These are phyloP conservation scores for Drosophila ercepeae DNA, from an alignment of 1,140 invertebrate genomes.

Conservation along the genomic window DNA sequence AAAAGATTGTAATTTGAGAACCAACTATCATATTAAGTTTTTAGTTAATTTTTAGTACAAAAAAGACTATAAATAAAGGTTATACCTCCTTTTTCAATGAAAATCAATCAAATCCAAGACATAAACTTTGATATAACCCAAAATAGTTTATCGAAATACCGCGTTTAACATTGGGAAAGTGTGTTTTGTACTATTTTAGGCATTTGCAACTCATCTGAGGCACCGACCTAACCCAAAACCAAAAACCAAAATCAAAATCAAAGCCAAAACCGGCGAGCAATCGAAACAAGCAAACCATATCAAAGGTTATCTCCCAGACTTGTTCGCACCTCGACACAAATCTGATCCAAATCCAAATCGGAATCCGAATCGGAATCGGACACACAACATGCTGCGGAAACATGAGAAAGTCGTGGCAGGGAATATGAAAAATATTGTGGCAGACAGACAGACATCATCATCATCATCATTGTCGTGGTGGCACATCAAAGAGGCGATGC, in stretches of 20 bases:
- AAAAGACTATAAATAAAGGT: too few relatives aligned
- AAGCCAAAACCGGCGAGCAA: too few relatives aligned
- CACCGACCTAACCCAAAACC: conserved; percentile 3
- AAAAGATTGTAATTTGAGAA: too few relatives aligned
- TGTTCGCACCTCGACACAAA: conserved; percentile 2
- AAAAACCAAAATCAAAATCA: not conserved
- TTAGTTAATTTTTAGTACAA: too few relatives aligned
- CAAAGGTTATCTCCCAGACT: conserved; percentile 1
- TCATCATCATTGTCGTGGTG: not conserved
- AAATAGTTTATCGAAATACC: too few relatives aligned
- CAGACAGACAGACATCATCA: conserved; percentile 34
- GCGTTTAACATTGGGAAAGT: too few relatives aligned
- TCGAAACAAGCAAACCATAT: not conserved
- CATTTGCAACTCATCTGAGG: not conserved
- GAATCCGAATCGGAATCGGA: conserved; percentile 22
- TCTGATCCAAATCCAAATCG: conserved; percentile 18
- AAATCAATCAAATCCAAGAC: too few relatives aligned
- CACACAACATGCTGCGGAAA: conserved; percentile 32
- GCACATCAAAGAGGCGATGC: conserved; percentile 43
- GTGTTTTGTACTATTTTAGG: not conserved
- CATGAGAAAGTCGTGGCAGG: conserved; percentile 25
- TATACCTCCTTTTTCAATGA: too few relatives aligned
- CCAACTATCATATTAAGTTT: too few relatives aligned
- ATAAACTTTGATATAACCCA: too few relatives aligned
- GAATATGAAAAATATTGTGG: conserved; percentile 50